A percentile compares a stretch with the other conserved stretches of the same genome.
These are phyloP conservation scores for Plectrocnemia conspersa DNA, from an alignment of 1,140 invertebrate genomes.

Conservation along the genomic window DNA sequence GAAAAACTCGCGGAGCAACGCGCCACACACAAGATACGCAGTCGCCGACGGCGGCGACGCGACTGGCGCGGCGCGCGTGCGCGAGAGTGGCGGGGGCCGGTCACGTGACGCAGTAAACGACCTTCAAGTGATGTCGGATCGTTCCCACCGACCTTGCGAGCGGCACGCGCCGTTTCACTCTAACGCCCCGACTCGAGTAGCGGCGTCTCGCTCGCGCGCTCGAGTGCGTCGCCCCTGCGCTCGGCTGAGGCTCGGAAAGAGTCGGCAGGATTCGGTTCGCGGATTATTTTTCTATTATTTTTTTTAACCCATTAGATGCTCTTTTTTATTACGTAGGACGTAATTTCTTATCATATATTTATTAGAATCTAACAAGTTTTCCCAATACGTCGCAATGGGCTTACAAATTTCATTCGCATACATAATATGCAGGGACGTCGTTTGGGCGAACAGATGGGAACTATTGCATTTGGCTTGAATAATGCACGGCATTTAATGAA, in stretches of 20 bases:
- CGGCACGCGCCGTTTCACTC: constrained; percentile 17
- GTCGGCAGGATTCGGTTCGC: too few relatives aligned
- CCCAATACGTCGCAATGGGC: too few relatives aligned
- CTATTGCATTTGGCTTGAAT: too few relatives aligned
- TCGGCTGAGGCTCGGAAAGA: not conserved
- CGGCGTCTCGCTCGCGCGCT: constrained; percentile 10
- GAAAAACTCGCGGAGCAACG: constrained; percentile 1
- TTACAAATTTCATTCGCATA: too few relatives aligned
- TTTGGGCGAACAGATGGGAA: too few relatives aligned
- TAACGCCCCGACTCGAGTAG: constrained; percentile 5
- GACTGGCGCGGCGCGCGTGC: not conserved
- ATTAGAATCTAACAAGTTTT: too few relatives aligned
- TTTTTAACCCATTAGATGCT: not conserved
- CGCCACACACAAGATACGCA: not conserved
- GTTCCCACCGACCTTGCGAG: constrained; percentile 28
- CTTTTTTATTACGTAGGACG: too few relatives aligned
- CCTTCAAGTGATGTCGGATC: constrained; percentile 32
- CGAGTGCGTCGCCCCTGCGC: constrained; percentile 11
- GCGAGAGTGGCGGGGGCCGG: not conserved
- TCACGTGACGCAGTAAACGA: constrained; percentile 33
- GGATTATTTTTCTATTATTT: not conserved
- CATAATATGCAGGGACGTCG: too few relatives aligned
- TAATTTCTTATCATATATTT: too few relatives aligned
- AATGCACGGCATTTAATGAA: too few relatives aligned
- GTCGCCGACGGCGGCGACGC: not conserved